Percentiles rank a stretch among this genome's conserved stretches.
phyloP scores from a whole-genome alignment of 2,888 invertebrate genomes.

The Cataglyphis livida region DNA sequence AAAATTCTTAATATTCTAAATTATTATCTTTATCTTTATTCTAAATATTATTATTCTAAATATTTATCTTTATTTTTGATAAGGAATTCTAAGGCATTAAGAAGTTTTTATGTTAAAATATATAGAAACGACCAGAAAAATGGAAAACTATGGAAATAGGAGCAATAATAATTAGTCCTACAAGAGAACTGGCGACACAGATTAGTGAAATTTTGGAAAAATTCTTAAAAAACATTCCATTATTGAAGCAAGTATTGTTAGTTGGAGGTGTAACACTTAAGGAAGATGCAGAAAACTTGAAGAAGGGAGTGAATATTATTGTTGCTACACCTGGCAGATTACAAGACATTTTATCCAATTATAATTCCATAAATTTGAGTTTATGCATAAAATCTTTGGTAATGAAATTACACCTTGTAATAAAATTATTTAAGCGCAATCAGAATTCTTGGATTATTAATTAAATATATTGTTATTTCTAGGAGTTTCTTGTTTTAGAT shows the following conservation, averaged over 20 bases:
- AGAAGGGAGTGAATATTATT: slow-evolving; percentile 93
- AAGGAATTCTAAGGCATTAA: neutral
- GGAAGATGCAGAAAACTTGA: slow-evolving; percentile 90
- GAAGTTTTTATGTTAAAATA: neutral
- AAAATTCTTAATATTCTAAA: neutral
- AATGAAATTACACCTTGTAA: slow-evolving; percentile 75
- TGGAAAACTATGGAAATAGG: slow-evolving; percentile 93
- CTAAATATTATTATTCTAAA: no score
- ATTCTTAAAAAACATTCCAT: slow-evolving; percentile 86
- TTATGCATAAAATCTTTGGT: slow-evolving; percentile 92
- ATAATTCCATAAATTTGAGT: slow-evolving; percentile 90
- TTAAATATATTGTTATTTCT: slow-evolving; percentile 25
- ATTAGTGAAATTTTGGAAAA: slow-evolving; percentile 90
- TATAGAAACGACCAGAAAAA: slow-evolving; percentile 87
- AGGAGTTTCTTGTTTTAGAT: slow-evolving; percentile 97
- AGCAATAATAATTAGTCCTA: slow-evolving; percentile 97
- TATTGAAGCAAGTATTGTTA: slow-evolving; percentile 88
- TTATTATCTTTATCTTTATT: no score
- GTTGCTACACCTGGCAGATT: slow-evolving; percentile 98
- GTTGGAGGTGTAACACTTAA: slow-evolving; percentile 94
- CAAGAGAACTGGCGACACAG: slow-evolving; percentile 97
- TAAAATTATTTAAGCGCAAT: neutral
- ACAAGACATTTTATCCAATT: slow-evolving; percentile 93
- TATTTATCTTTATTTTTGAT: neutral
- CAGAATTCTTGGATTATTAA: neutral